phyloP scores from a whole-genome alignment of 2,113 vertebrate species.

The Chionodraco myersi region DNA sequence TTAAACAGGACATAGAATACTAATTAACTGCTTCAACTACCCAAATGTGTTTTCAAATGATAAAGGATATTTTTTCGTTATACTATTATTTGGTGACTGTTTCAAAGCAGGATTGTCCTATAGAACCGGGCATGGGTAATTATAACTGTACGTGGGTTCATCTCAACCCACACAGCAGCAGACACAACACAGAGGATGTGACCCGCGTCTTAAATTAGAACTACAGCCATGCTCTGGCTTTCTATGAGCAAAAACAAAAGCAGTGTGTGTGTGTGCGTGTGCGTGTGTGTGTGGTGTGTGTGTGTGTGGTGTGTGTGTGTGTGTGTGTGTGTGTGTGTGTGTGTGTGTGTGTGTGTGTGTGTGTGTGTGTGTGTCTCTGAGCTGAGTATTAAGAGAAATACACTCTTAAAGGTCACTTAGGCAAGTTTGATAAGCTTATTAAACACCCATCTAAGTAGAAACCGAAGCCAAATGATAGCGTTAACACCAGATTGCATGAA shows the following conservation, averaged over 20 bases:
- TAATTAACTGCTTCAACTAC: background rate
- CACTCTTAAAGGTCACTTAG: background rate
- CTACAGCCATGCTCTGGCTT: background rate
- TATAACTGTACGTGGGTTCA: background rate
- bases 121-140: background rate
- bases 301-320: background rate
- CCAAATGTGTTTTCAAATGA: background rate
- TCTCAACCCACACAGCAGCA: background rate
- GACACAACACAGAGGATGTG: background rate
- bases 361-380: no score
- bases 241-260: no score
- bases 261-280: background rate
- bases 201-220: background rate
- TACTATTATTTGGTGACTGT: background rate
- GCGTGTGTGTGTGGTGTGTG: background rate
- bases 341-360: no score
- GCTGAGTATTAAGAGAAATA: no score
- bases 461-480: background rate
- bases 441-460: conserved; percentile 1
- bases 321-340: background rate
- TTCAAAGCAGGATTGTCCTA: background rate
- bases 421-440: background rate
- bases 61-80: background rate
- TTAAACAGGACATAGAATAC: no score
- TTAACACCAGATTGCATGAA: conserved; percentile 12